Percentiles rank a stretch among this genome's conserved stretches.
phyloP scores from a whole-genome alignment of 2,113 vertebrate species.

The Syngnathus scovelli region DNA sequence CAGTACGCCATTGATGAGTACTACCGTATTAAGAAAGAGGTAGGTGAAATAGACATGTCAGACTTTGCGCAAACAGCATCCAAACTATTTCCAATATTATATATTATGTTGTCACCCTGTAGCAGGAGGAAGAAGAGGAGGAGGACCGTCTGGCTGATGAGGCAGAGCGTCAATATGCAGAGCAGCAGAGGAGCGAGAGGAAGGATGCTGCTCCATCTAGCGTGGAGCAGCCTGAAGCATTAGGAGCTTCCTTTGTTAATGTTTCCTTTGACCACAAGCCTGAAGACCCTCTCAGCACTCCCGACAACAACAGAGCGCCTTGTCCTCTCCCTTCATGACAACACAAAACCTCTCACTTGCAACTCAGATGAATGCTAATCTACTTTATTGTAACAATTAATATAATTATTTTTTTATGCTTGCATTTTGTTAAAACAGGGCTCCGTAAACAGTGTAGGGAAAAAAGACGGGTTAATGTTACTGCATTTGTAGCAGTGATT shows the following conservation, averaged over 20 bases:
- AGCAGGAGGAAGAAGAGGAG: constrained; percentile 95
- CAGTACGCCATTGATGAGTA: constrained; percentile 98
- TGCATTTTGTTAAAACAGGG: constrained; percentile 20
- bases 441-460: constrained; percentile 18
- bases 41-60: constrained; percentile 33
- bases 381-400: constrained; percentile 12
- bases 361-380: constrained; percentile 11
- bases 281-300: constrained; percentile 58
- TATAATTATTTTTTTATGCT: constrained; percentile 30
- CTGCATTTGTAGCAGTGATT: constrained; percentile 7
- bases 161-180: constrained; percentile 79
- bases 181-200: constrained; percentile 68
- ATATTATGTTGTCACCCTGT: constrained; percentile 4
- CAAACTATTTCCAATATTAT: no score
- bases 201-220: constrained; percentile 46
- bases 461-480: constrained; percentile 11
- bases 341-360: constrained; percentile 10
- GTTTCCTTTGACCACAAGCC: constrained; percentile 86
- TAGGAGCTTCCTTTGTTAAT: constrained; percentile 82
- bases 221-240: constrained; percentile 78
- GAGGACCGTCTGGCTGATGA: constrained; percentile 87
- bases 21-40: constrained; percentile 96
- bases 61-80: background rate
- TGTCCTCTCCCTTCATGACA: constrained; percentile 76
- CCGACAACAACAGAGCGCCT: constrained; percentile 73